These are phyloP conservation scores for Brachystomella parvula DNA, from an alignment of 1,140 invertebrate genomes.

Conservation along the genomic window DNA sequence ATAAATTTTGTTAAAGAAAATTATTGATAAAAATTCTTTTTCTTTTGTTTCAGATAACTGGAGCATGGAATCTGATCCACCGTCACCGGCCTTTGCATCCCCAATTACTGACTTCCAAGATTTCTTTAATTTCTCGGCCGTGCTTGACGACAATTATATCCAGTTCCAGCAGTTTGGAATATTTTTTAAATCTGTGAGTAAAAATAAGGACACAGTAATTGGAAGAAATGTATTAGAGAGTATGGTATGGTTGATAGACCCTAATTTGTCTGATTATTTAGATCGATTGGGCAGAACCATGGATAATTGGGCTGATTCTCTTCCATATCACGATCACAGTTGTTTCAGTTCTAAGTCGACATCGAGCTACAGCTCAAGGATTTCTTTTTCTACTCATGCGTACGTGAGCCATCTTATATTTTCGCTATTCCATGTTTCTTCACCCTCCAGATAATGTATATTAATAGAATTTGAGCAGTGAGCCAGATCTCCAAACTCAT, in stretches of 20 bases:
- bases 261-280: constrained; percentile 45
- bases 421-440: neutral
- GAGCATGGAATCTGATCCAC: neutral
- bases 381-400: constrained; percentile 67
- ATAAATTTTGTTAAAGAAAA: no score
- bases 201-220: neutral
- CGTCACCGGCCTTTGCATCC: neutral
- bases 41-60: neutral
- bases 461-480: no score
- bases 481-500: constrained; percentile 5
- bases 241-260: neutral
- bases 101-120: neutral
- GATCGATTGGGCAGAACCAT: constrained; percentile 83
- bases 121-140: constrained; percentile 16
- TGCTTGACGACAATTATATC: constrained; percentile 9
- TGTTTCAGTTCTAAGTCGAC: constrained; percentile 67
- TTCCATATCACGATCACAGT: constrained; percentile 69
- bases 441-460: no score
- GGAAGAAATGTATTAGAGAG: neutral
- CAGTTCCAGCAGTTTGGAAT: constrained; percentile 21
- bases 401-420: constrained; percentile 50
- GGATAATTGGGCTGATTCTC: constrained; percentile 63
- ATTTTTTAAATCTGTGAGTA: constrained; percentile 19
- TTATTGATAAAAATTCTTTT: no score
- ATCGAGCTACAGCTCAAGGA: constrained; percentile 78